Base-by-base conservation (phyloP, 2,888 invertebrate species). In the Priocnemis perturbator region DNA sequence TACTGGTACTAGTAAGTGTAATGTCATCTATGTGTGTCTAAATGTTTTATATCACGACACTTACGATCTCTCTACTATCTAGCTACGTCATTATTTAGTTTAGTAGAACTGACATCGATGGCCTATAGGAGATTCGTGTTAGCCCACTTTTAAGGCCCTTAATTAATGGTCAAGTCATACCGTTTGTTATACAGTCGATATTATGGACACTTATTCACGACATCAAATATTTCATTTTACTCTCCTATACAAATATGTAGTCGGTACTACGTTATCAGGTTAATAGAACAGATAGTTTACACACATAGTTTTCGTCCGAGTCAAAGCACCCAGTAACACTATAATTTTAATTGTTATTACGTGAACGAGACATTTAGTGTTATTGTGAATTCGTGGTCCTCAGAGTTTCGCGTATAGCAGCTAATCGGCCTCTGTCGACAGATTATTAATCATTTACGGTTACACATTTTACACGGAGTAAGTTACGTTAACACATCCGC, bases 351-450 rank as follows among this genome's bases (percentile, higher is more conserved):
- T 66, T 57, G 37, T 65, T 45, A 50, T 58, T 68, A 30, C 58
- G 53, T 26, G 19, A 67, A 67, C 65, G 66, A 71, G 71, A 67
- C 62, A 67, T 69, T 67, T 73, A 71, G 72, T 64, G 68, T 83
- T 83, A 83, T 85, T 84, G 81, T 80, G 79, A 78, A 71, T 79
- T 81, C 61, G 76, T 86, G 86, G 86, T 85, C 86, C 86, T 86
- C 83, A 71, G 67, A 77, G 82, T 85, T 85, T 76, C 78, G 67
- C 70, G 63, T 73, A 60, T 23, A 62, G 48, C 66, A 44, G 67
- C 56, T 71, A 45, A 62, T 55, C 60, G 62, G 48, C 65, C 48
- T 58, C 23, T 2, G 21, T 56, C 44, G 9, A 53, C 21, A 19
- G 17, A 59, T 44, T 0, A 45, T 0, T 59, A 21, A 45, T 47